A percentile compares a stretch with the other conserved stretches of the same genome.
Evolutionary conservation across 2,113 vertebrate species (phyloP).

Genomic region (Gymnocephalus cernua): DNA sequence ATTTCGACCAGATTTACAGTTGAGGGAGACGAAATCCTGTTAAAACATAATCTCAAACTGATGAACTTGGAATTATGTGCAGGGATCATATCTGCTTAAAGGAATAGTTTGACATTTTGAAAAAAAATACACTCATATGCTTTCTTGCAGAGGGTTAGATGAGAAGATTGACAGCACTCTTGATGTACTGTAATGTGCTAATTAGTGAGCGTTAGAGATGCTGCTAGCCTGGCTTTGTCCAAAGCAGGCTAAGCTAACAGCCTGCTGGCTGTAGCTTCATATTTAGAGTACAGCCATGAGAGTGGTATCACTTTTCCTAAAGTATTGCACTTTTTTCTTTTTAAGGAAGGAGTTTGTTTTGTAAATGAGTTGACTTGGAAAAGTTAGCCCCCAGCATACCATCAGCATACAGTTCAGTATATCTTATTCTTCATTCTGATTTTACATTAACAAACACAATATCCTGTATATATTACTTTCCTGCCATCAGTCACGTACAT

Average conservation of each 20-base stretch:
- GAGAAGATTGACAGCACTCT: neutral
- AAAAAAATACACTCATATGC: neutral
- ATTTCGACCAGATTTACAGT: neutral
- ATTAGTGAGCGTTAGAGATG: neutral
- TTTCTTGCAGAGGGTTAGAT: neutral
- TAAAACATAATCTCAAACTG: slow-evolving; percentile 1
- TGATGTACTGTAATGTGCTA: neutral
- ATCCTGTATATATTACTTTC: slow-evolving; percentile 12
- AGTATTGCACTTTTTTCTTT: neutral
- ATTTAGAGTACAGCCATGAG: neutral
- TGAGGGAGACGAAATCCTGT: neutral
- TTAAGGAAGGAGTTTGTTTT: slow-evolving; percentile 3
- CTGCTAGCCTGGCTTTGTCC: neutral
- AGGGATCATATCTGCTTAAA: neutral
- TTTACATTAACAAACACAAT: neutral
- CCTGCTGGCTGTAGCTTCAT: neutral
- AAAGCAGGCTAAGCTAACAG: slow-evolving; percentile 9
- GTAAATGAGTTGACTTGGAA: slow-evolving; percentile 2
- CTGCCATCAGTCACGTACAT: neutral
- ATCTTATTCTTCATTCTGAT: slow-evolving; percentile 1
- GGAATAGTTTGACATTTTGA: neutral
- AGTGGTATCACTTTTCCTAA: neutral
- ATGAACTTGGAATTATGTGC: slow-evolving; percentile 14
- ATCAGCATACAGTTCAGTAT: neutral
- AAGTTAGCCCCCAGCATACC: neutral